A percentile compares a stretch with the other conserved stretches of the same genome.
Conservation (phyloP, 1,140 invertebrate genomes). For the Sarcophaga bullata region DNA sequence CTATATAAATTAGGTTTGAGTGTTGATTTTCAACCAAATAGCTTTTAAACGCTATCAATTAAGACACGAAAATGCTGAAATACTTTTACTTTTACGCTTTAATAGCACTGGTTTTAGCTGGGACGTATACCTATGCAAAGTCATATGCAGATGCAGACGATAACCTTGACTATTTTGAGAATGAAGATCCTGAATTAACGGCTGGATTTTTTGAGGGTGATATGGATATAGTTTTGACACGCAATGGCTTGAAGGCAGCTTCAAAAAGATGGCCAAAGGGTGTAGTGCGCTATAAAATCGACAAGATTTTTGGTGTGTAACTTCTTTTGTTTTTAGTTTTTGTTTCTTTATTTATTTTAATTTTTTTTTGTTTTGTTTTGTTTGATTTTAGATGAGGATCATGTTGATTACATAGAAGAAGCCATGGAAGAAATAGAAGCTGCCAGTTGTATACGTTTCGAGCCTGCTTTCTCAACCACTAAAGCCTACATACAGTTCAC, state of each 20-base stretch:
- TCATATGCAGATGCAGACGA: too few relatives aligned
- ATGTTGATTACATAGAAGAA: conserved; percentile 27
- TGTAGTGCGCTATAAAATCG: conserved; percentile 53
- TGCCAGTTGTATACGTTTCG: conserved; percentile 54
- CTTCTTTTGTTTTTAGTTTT: too few relatives aligned
- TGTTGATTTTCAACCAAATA: too few relatives aligned
- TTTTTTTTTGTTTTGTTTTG: not conserved
- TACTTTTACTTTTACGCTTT: too few relatives aligned
- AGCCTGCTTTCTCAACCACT: conserved; percentile 52
- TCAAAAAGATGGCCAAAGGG: conserved; percentile 72
- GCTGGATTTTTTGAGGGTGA: conserved; percentile 54
- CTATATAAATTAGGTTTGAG: too few relatives aligned
- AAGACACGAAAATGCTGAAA: too few relatives aligned
- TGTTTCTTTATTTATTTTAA: too few relatives aligned
- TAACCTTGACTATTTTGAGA: not conserved
- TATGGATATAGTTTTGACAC: conserved; percentile 42
- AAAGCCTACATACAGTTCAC: conserved; percentile 55
- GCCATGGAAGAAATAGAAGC: conserved; percentile 59
- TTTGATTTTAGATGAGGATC: conserved; percentile 11
- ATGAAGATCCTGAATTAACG: conserved; percentile 47
- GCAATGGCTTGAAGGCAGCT: conserved; percentile 72
- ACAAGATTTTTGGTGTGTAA: not conserved
- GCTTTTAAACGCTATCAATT: too few relatives aligned
- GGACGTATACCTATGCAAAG: too few relatives aligned
- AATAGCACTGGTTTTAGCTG: too few relatives aligned